Conservation (phyloP, 2,113 vertebrate species). For the Columba livia region DNA sequence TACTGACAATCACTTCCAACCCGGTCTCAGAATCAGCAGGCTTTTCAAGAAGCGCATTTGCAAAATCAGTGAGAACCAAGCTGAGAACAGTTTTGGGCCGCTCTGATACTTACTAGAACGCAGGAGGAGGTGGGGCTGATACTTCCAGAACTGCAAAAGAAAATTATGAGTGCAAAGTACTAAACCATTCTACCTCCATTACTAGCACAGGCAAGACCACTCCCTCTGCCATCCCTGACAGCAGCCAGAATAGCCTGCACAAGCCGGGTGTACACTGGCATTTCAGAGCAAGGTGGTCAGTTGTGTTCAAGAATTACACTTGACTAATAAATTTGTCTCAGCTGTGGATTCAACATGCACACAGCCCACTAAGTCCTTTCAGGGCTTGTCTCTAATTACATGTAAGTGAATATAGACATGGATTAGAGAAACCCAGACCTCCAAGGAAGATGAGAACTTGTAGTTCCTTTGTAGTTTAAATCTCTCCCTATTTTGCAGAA, state of each 20-base stretch:
- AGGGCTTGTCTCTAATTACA: background rate
- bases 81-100: accelerated
- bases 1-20: background rate
- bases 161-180: background rate
- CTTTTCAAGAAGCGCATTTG: background rate
- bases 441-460: background rate
- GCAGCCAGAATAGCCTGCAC: background rate
- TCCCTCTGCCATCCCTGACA: too few species aligned
- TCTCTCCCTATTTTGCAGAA: background rate
- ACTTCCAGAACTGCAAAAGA: background rate
- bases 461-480: background rate
- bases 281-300: background rate
- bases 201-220: background rate
- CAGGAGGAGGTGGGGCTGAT: background rate
- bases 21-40: background rate
- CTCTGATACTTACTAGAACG: background rate
- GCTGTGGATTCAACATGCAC: background rate
- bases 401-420: background rate
- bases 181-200: background rate
- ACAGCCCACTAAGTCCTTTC: background rate
- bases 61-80: background rate
- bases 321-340: background rate
- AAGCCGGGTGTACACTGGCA: accelerated
- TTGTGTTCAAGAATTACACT: background rate
- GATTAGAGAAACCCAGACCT: background rate